These are phyloP conservation scores for Arctopsyche grandis DNA, from an alignment of 1,140 invertebrate species.

Conservation along the genomic window DNA sequence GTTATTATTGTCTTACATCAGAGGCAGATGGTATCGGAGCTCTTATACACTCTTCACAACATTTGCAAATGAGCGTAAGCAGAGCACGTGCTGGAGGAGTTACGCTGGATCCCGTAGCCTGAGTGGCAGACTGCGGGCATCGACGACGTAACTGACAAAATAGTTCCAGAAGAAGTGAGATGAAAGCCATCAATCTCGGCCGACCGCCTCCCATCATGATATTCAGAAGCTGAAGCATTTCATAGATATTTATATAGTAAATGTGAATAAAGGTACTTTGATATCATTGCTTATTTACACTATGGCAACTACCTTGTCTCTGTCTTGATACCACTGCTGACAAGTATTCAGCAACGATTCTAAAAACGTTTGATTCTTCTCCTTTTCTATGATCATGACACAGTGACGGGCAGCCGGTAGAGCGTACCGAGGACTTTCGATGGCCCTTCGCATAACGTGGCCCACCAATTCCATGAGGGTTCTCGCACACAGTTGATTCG, in stretches of 20 bases:
- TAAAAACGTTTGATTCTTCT: slow-evolving; percentile 86
- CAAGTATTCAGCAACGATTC: slow-evolving; percentile 89
- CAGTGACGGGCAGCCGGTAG: slow-evolving; percentile 83
- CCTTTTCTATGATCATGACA: slow-evolving; percentile 86
- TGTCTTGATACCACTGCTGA: slow-evolving; percentile 89
- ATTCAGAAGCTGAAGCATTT: slow-evolving; percentile 59
- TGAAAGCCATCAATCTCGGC: slow-evolving; percentile 82
- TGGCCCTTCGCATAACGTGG: slow-evolving; percentile 79
- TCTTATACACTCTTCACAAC: slow-evolving; percentile 83
- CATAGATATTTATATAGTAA: background rate
- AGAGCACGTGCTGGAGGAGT: slow-evolving; percentile 78
- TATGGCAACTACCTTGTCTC: slow-evolving; percentile 70
- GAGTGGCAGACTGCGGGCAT: slow-evolving; percentile 53
- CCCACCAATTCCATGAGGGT: slow-evolving; percentile 86
- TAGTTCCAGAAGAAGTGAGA: slow-evolving; percentile 89
- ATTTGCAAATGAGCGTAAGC: slow-evolving; percentile 83
- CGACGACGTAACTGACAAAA: slow-evolving; percentile 85
- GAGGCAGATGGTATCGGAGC: slow-evolving; percentile 80
- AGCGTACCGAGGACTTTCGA: slow-evolving; percentile 81
- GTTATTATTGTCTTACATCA: slow-evolving; percentile 69
- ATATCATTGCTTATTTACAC: no score
- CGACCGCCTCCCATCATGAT: slow-evolving; percentile 68
- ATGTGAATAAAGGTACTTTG: background rate
- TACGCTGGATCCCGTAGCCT: slow-evolving; percentile 53
- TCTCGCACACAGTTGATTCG: slow-evolving; percentile 79